These are phyloP conservation scores for Onychostruthus taczanowskii DNA, from an alignment of 2,113 vertebrate genomes.

Conservation along the genomic window DNA sequence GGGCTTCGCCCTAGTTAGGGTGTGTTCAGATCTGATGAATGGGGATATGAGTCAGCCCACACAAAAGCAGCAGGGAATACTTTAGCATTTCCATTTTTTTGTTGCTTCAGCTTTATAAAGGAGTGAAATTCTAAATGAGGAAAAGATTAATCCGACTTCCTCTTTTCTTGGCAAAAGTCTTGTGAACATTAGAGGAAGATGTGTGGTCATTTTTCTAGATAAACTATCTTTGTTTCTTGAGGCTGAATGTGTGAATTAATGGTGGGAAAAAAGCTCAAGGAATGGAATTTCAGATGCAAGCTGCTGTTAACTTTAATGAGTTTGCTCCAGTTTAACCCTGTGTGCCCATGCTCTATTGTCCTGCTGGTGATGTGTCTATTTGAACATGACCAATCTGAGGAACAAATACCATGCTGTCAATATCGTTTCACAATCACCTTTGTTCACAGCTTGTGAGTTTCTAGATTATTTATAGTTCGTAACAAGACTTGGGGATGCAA, in stretches of 20 bases:
- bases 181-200: neutral
- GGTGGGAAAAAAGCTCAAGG: neutral
- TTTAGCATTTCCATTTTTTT: conserved; percentile 20
- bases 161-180: neutral
- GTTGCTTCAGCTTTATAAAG: neutral
- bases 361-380: neutral
- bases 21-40: neutral
- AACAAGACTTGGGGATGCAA: neutral
- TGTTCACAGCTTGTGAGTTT: neutral
- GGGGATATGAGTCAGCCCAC: conserved; percentile 42
- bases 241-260: neutral
- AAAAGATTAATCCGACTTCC: conserved; percentile 12
- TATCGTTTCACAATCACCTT: neutral
- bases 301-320: neutral
- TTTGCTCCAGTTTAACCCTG: neutral
- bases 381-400: neutral
- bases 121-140: conserved; percentile 41
- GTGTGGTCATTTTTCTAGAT: neutral
- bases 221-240: neutral
- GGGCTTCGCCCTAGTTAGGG: neutral
- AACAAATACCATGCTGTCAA: neutral
- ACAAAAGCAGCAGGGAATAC: neutral
- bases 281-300: neutral
- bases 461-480: neutral
- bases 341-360: neutral